phyloP scores from a whole-genome alignment of 2,888 invertebrate species.

The Drosophila sordidapex region DNA sequence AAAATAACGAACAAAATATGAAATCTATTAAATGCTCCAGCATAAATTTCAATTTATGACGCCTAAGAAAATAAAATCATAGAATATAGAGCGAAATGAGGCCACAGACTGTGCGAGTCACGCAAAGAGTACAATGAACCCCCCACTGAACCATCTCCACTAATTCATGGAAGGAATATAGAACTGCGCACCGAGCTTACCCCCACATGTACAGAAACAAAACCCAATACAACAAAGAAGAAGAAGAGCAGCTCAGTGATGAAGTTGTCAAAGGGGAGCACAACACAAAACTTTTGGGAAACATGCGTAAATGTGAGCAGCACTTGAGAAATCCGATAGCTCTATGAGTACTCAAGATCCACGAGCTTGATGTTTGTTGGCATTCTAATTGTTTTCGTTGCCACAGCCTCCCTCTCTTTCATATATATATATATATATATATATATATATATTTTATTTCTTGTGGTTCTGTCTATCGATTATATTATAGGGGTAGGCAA shows the following conservation, averaged over 20 bases:
- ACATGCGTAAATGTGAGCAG: slow-evolving; percentile 10
- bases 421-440: background rate
- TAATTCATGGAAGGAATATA: slow-evolving; percentile 47
- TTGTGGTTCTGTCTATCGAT: slow-evolving; percentile 22
- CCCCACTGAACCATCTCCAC: slow-evolving; percentile 22
- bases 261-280: slow-evolving; percentile 58
- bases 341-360: slow-evolving; percentile 71
- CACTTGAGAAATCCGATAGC: slow-evolving; percentile 78
- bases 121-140: slow-evolving; percentile 63
- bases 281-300: slow-evolving; percentile 47
- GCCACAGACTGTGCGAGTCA: slow-evolving; percentile 45
- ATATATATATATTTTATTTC: slow-evolving; percentile 3
- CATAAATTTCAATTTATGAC: slow-evolving; percentile 79
- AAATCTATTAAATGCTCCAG: slow-evolving; percentile 78
- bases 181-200: slow-evolving; percentile 55
- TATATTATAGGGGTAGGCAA: slow-evolving; percentile 40
- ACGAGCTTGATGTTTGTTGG: slow-evolving; percentile 67
- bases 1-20: slow-evolving; percentile 53
- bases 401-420: slow-evolving; percentile 39
- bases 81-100: slow-evolving; percentile 67
- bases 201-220: slow-evolving; percentile 19
- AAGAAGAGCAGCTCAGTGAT: slow-evolving; percentile 13
- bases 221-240: background rate
- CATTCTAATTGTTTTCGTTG: slow-evolving; percentile 54
- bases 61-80: slow-evolving; percentile 48